Percentiles rank a stretch among this genome's conserved stretches.
Conservation (phyloP, 2,113 vertebrate species). For the Neogale vison region DNA sequence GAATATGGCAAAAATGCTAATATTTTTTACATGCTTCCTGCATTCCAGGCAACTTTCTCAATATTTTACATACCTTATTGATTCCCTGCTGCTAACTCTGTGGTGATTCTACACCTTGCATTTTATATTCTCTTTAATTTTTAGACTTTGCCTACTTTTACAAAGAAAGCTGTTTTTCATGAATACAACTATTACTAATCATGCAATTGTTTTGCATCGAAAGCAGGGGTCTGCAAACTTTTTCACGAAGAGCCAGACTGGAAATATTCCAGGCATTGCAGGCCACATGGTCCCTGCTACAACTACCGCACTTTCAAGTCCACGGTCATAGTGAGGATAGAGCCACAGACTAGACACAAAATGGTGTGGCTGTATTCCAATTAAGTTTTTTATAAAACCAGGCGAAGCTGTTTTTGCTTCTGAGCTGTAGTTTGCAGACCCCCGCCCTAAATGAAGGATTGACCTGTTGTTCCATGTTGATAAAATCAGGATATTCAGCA, state of each 20-base stretch:
- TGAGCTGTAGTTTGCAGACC: neutral
- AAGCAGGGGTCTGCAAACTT: neutral
- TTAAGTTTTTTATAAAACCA: neutral
- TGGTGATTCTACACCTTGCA: neutral
- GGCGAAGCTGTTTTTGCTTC: neutral
- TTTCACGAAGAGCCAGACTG: neutral
- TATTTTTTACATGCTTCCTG: neutral
- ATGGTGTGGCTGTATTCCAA: neutral
- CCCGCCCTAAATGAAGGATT: neutral
- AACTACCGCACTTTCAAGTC: too few relatives aligned
- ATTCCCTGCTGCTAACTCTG: neutral
- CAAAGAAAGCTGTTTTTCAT: neutral
- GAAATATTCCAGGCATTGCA: neutral
- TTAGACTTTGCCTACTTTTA: neutral
- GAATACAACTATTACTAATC: neutral
- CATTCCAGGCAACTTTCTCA: neutral
- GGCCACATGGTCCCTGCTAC: neutral
- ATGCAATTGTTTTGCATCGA: neutral
- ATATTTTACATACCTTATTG: constrained; percentile 11
- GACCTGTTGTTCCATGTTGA: neutral
- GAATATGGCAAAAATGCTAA: neutral
- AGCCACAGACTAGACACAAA: neutral
- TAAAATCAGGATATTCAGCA: neutral
- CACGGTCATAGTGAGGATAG: neutral
- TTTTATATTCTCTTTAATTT: constrained; percentile 12